Percentiles rank a stretch among this genome's conserved stretches.
These are phyloP conservation scores for Drosophila teissieri DNA, from an alignment of 1,140 invertebrate species.

Conservation along the genomic window DNA sequence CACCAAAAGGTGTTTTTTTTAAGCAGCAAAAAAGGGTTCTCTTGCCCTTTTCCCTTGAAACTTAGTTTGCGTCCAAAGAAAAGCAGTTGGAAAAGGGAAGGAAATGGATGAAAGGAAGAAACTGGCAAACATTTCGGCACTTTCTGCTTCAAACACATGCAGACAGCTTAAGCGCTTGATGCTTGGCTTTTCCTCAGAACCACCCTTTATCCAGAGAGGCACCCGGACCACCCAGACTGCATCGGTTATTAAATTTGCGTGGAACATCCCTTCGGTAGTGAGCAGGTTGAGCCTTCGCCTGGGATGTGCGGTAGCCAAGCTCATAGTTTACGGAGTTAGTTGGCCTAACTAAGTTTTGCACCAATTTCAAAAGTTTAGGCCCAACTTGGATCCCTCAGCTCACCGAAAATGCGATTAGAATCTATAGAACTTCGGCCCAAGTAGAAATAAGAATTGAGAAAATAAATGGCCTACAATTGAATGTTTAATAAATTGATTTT, in stretches of 20 bases:
- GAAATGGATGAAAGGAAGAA: constrained; percentile 22
- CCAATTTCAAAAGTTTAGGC: constrained; percentile 39
- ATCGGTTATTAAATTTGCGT: constrained; percentile 56
- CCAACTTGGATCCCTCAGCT: constrained; percentile 34
- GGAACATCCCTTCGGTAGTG: constrained; percentile 7
- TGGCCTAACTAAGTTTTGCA: constrained; percentile 64
- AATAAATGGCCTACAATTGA: constrained; percentile 15
- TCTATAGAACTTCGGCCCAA: constrained; percentile 23
- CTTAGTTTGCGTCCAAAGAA: constrained; percentile 37
- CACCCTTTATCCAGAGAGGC: not conserved
- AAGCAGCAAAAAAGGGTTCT: not conserved
- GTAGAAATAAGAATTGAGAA: constrained; percentile 3
- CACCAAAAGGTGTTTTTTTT: constrained; percentile 1
- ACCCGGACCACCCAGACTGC: constrained; percentile 5
- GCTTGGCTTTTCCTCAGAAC: constrained; percentile 18
- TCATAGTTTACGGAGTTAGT: constrained; percentile 58
- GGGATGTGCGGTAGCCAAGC: constrained; percentile 31
- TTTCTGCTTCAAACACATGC: constrained; percentile 69
- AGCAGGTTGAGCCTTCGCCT: constrained; percentile 8
- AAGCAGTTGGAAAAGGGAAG: constrained; percentile 5
- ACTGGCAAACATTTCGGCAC: constrained; percentile 52
- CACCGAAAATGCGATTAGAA: constrained; percentile 49
- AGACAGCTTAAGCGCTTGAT: constrained; percentile 56
- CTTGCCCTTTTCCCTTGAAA: constrained; percentile 47
- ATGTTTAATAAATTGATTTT: not conserved